Base-by-base conservation (phyloP, 2,797 vertebrate species). In the Protosalanx chinensis region DNA sequence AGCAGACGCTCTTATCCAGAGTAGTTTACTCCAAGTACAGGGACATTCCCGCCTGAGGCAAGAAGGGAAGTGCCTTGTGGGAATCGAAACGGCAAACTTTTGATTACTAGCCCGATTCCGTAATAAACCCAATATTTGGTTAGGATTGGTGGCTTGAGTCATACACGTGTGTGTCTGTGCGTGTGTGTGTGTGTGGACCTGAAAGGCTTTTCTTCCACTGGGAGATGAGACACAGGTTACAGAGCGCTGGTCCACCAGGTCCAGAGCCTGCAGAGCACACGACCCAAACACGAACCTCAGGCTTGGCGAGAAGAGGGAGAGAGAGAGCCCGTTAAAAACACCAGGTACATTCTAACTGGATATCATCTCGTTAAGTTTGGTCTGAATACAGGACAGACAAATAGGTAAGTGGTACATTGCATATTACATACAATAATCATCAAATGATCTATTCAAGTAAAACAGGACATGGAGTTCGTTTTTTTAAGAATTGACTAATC, bases 241-340 rank as follows among this genome's bases (percentile, higher is more conserved):
- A 0, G 93, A 92, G 3, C 76, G 93, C 16, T 90, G 94, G 81
- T 99, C 97, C 8, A 97, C 95, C 68, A 98, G 76, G 85, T 98
- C 95, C 88, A 99, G 82, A 3, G 98, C 97, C 73, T 94, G 94
- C 57, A 98, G 73, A 0, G 95, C 94, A 65, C 88, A 93, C 0
- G 95, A 80, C 1, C 98, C 97, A 57, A 98, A 99, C 74, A 98
- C 75, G 81, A 97, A 98, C 83, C 93, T 94, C 81, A 99, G 79
- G 78, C 98, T 98, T 86, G 16, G 58, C 84, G 75, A 89, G 0
- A 33, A 29, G 13, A 29, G 4, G 18, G 30, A 20, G 49, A 37
- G 2, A 69, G 56, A 75, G 12, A 13, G 27, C 29, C 30, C 10
- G 12, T 23, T 53, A 53, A 16, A 56, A 56, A 16, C 18, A 56